Evolutionary conservation across 2,113 vertebrate genomes (phyloP).

Genomic region (Pleuronectes platessa): DNA sequence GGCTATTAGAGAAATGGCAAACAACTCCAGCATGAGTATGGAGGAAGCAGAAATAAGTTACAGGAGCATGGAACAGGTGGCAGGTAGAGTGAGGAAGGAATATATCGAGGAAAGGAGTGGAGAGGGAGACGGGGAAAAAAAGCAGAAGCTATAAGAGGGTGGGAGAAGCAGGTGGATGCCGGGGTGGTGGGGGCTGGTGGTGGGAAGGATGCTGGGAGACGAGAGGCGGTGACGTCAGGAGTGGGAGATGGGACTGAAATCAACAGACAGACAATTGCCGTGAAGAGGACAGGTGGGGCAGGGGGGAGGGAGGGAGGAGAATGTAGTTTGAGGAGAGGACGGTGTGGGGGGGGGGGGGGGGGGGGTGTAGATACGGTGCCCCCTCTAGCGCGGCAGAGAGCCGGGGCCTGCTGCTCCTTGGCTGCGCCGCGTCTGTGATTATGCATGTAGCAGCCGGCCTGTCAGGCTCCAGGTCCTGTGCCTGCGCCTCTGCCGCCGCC

Average conservation of each 20-base stretch:
- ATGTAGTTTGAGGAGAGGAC: constrained; percentile 29
- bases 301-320: constrained; percentile 32
- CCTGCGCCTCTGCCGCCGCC: constrained; percentile 38
- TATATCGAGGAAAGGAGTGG: background rate
- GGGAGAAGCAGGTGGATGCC: constrained; percentile 35
- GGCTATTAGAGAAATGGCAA: constrained; percentile 25
- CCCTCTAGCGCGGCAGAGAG: constrained; percentile 37
- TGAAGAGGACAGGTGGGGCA: constrained; percentile 25
- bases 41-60: constrained; percentile 5
- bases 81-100: background rate
- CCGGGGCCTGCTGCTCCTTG: constrained; percentile 35
- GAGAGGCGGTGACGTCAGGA: constrained; percentile 23
- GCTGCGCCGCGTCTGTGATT: constrained; percentile 61
- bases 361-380: constrained; percentile 30
- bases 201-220: constrained; percentile 23
- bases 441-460: constrained; percentile 62
- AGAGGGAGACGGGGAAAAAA: background rate
- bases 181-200: background rate
- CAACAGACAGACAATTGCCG: constrained; percentile 49
- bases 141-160: constrained; percentile 4
- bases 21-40: background rate
- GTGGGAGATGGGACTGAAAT: constrained; percentile 17
- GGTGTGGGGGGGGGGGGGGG: constrained; percentile 8
- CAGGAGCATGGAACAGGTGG: constrained; percentile 27
- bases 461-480: constrained; percentile 61